Evolutionary conservation across 2,113 vertebrate genomes (phyloP).

Genomic region (Halichoeres trimaculatus): DNA sequence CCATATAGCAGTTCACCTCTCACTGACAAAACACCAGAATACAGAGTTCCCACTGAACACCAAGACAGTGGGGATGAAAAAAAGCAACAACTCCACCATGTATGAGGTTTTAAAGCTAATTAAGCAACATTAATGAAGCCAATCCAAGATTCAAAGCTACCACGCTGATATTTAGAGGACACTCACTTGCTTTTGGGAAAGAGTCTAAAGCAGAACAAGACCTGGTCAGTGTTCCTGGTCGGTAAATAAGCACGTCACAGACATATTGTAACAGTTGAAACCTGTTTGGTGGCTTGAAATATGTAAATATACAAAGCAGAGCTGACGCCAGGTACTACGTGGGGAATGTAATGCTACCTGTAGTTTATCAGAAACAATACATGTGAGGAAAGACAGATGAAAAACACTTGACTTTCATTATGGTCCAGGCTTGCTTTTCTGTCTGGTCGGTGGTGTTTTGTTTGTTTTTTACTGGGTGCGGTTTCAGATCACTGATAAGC

Average conservation of each 20-base stretch:
- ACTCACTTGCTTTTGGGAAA: background rate
- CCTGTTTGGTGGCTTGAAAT: background rate
- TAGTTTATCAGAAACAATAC: background rate
- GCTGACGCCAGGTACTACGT: background rate
- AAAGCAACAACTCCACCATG: background rate
- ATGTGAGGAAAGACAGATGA: background rate
- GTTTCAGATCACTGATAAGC: conserved; percentile 46
- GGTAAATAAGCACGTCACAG: background rate
- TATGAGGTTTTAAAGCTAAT: too few relatives aligned
- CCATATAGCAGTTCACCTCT: conserved; percentile 55
- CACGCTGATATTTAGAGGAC: background rate
- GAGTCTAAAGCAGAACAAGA: too few relatives aligned
- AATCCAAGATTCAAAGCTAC: background rate
- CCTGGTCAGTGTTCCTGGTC: background rate
- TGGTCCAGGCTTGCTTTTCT: background rate
- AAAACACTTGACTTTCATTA: background rate
- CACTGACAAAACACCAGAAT: conserved; percentile 46
- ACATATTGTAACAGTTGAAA: conserved; percentile 15
- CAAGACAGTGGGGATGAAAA: conserved; percentile 5
- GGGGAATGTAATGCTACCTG: background rate
- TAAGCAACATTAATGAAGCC: background rate
- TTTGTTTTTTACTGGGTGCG: conserved; percentile 47
- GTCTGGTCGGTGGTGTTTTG: background rate
- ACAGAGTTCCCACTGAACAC: conserved; percentile 30
- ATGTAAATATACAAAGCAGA: background rate